These are phyloP conservation scores for Plestiodon gilberti DNA, from an alignment of 2,113 vertebrate genomes.

Conservation along the genomic window DNA sequence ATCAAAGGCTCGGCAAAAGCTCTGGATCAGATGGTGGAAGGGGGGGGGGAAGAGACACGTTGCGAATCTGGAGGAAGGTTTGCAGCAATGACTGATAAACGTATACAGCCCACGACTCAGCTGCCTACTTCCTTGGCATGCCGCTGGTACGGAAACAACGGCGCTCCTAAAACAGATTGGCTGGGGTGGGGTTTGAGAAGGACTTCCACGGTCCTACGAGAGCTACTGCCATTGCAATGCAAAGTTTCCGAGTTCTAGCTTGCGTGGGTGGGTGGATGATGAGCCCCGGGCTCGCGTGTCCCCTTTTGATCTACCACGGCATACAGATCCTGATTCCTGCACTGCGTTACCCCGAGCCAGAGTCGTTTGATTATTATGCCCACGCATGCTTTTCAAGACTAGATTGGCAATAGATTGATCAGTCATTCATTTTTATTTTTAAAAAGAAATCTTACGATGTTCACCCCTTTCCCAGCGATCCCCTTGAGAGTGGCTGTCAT, in stretches of 20 bases:
- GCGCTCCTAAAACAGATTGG: neutral
- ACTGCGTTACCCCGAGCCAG: too few species aligned
- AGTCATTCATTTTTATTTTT: neutral
- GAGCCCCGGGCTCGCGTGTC: neutral
- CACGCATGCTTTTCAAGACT: neutral
- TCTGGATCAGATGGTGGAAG: accelerated
- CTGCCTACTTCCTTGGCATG: neutral
- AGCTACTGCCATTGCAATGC: neutral
- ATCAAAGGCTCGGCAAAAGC: neutral
- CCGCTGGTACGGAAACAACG: neutral
- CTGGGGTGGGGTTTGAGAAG: neutral
- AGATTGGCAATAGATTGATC: neutral
- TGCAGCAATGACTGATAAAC: neutral
- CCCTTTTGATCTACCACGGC: neutral
- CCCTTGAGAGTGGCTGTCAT: neutral
- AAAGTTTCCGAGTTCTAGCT: conserved; percentile 32
- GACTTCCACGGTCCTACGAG: neutral
- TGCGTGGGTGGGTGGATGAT: neutral
- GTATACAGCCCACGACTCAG: neutral
- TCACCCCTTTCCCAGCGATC: neutral
- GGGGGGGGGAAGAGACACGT: neutral
- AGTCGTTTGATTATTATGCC: neutral
- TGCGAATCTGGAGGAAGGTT: neutral
- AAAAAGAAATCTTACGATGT: neutral
- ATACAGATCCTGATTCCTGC: neutral